phyloP scores from a whole-genome alignment of 2,113 vertebrate genomes.

The Antechinus flavipes region DNA sequence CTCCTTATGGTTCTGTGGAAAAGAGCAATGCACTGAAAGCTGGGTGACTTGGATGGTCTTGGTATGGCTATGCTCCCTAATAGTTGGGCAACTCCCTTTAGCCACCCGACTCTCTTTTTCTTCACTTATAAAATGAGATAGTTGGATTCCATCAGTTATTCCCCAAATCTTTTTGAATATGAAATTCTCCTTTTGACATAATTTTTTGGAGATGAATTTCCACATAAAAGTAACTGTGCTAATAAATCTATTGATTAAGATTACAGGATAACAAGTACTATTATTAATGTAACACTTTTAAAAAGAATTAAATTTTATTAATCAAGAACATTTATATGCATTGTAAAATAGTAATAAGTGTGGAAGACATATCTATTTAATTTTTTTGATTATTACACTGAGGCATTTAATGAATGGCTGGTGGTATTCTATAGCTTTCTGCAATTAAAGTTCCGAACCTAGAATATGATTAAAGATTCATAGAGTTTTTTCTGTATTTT shows the following conservation, averaged over 20 bases:
- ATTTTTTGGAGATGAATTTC: background rate
- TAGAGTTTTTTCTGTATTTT: background rate
- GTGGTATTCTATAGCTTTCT: background rate
- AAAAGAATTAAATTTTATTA: background rate
- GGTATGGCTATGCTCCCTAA: background rate
- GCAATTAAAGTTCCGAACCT: background rate
- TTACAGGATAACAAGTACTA: background rate
- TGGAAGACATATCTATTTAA: background rate
- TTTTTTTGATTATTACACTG: background rate
- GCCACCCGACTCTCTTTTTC: background rate
- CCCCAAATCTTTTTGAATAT: background rate
- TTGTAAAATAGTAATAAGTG: background rate
- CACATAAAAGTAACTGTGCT: background rate
- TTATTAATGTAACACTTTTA: background rate
- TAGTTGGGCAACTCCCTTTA: background rate
- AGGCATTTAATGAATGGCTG: background rate
- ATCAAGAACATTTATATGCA: background rate
- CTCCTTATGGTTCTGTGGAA: background rate
- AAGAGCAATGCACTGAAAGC: background rate
- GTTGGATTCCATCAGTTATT: background rate
- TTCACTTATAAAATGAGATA: background rate
- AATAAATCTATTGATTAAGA: background rate
- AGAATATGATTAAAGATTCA: background rate
- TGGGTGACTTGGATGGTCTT: background rate
- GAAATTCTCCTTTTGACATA: background rate